These are phyloP conservation scores for Pipistrellus pipistrellus DNA, from an alignment of 2,797 vertebrate species.

Conservation along the genomic window DNA sequence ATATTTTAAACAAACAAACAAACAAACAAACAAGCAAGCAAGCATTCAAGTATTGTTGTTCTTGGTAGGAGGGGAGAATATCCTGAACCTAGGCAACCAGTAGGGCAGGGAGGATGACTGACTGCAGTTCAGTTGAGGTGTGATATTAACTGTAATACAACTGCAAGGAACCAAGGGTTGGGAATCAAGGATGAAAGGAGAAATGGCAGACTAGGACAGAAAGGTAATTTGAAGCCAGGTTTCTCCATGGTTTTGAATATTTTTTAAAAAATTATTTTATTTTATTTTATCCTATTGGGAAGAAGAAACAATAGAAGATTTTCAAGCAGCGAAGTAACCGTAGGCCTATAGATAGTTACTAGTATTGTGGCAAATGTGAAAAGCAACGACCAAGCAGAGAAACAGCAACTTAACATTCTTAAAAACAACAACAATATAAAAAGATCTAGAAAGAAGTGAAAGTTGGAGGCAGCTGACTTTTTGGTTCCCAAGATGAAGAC, in stretches of 20 bases:
- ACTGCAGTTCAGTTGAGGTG: background rate
- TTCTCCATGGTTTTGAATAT: conserved; percentile 44
- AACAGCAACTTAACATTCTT: conserved; percentile 36
- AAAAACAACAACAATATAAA: background rate
- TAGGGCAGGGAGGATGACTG: background rate
- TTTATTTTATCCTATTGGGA: background rate
- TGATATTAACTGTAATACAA: conserved; percentile 3
- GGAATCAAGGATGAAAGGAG: conserved; percentile 1
- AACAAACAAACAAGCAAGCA: background rate
- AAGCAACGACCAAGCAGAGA: background rate
- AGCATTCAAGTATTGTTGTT: background rate
- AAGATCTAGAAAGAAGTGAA: conserved; percentile 23
- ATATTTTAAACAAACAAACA: too few relatives aligned
- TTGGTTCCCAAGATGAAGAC: conserved; percentile 15
- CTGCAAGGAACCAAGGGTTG: background rate
- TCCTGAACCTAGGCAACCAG: background rate
- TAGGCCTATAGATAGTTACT: background rate
- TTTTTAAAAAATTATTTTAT: background rate
- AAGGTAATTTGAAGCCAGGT: background rate
- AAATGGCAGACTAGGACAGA: conserved; percentile 4
- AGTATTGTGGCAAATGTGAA: background rate
- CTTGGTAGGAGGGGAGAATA: background rate
- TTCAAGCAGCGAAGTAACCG: background rate
- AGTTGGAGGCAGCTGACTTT: background rate
- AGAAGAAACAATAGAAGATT: background rate